phyloP scores from a whole-genome alignment of 1,140 invertebrate genomes.

The Euura saliciscinereae region DNA sequence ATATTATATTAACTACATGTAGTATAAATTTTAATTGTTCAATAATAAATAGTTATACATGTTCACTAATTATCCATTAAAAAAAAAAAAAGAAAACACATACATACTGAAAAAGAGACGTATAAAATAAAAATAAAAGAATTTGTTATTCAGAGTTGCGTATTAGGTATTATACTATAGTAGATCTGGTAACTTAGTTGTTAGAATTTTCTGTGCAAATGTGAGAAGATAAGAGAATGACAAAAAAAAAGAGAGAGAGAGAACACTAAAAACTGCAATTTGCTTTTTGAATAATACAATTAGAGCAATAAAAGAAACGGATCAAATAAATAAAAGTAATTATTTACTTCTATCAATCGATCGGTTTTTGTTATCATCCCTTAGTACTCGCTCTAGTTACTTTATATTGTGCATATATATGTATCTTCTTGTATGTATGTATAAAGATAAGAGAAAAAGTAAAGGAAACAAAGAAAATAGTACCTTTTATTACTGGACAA shows the following conservation, averaged over 20 bases:
- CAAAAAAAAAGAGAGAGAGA: not conserved
- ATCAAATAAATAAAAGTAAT: constrained; percentile 4
- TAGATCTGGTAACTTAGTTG: constrained; percentile 7
- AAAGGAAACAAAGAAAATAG: too few relatives aligned
- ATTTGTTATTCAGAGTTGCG: constrained; percentile 1
- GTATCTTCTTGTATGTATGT: not conserved
- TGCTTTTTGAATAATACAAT: not conserved
- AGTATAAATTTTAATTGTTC: constrained; percentile 10
- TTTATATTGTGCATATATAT: constrained; percentile 5
- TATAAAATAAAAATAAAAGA: too few relatives aligned
- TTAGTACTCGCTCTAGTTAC: too few relatives aligned
- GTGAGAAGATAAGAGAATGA: too few relatives aligned
- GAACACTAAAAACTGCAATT: too few relatives aligned
- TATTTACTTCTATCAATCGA: not conserved
- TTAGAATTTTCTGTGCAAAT: constrained; percentile 7
- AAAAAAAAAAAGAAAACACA: not conserved
- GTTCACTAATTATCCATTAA: constrained; percentile 8
- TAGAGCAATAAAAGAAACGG: constrained; percentile 7
- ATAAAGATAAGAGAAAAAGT: too few relatives aligned
- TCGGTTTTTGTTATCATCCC: not conserved
- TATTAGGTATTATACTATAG: too few relatives aligned
- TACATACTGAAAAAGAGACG: too few relatives aligned
- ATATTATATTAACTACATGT: constrained; percentile 5
- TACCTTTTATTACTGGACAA: too few relatives aligned
- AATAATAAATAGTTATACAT: constrained; percentile 13